Conservation (phyloP, 2,113 vertebrate genomes). For the Erinaceus europaeus region DNA sequence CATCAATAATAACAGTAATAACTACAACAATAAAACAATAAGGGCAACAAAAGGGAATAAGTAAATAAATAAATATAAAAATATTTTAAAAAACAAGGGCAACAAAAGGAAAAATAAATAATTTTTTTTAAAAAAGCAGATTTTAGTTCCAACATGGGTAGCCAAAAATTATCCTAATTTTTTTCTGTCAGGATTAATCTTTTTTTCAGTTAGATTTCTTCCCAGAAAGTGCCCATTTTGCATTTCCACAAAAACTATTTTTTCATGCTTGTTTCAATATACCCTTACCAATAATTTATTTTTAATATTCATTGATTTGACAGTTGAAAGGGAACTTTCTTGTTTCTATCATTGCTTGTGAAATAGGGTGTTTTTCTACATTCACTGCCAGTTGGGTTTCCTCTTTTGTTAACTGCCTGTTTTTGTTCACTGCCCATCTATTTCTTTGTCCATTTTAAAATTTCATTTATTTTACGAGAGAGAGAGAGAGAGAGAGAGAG, state of each 20-base stretch:
- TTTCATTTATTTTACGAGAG: too few species aligned
- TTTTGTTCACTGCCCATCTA: background rate
- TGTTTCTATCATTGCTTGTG: background rate
- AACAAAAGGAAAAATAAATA: too few species aligned
- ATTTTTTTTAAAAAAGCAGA: too few species aligned
- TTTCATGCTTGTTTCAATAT: background rate
- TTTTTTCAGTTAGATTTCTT: slow-evolving; percentile 29
- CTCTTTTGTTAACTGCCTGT: background rate
- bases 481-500: too few species aligned
- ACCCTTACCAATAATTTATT: background rate
- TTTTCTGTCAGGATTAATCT: slow-evolving; percentile 7
- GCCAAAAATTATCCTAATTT: background rate
- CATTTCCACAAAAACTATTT: background rate
- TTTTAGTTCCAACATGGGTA: background rate
- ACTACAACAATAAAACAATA: too few species aligned
- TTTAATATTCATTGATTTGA: slow-evolving; percentile 8
- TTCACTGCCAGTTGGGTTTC: background rate
- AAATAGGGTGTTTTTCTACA: background rate
- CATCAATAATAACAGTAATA: too few species aligned
- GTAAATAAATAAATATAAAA: too few species aligned
- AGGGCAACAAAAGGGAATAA: too few species aligned
- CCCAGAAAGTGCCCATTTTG: slow-evolving; percentile 14
- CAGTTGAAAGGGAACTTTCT: background rate
- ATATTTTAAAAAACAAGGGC: too few species aligned
- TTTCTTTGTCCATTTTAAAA: background rate